These are phyloP conservation scores for Oxygymnocypris stewartii DNA, from an alignment of 2,113 vertebrate species.

Conservation along the genomic window DNA sequence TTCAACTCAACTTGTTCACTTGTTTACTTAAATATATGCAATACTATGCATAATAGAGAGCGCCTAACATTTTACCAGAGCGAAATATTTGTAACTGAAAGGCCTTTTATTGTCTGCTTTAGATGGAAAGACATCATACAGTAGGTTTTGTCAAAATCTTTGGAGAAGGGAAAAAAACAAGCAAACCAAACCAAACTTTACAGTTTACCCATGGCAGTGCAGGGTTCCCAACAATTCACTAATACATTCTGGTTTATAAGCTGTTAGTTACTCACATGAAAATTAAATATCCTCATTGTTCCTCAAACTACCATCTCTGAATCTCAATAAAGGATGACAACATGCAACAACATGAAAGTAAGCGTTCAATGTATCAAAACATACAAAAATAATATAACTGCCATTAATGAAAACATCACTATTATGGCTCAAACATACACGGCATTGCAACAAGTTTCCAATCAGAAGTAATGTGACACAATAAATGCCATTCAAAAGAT, in stretches of 20 bases:
- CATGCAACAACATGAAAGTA: neutral
- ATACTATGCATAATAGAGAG: slow-evolving; percentile 29
- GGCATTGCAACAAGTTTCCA: neutral
- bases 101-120: slow-evolving; percentile 8
- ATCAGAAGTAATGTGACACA: neutral
- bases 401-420: neutral
- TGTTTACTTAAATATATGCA: slow-evolving; percentile 37
- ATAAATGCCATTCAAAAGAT: neutral
- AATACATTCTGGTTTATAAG: neutral
- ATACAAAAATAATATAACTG: neutral
- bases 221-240: neutral
- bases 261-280: neutral
- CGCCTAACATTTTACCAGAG: neutral
- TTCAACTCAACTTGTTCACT: slow-evolving; percentile 39
- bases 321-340: neutral
- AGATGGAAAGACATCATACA: neutral
- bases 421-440: neutral
- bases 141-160: neutral
- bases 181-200: too few relatives aligned
- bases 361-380: neutral
- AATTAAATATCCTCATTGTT: neutral
- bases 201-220: neutral
- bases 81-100: neutral
- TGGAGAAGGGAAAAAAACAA: neutral
- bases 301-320: neutral